phyloP scores from a whole-genome alignment of 2,113 vertebrate species.

The Daphoenositta chrysoptera region DNA sequence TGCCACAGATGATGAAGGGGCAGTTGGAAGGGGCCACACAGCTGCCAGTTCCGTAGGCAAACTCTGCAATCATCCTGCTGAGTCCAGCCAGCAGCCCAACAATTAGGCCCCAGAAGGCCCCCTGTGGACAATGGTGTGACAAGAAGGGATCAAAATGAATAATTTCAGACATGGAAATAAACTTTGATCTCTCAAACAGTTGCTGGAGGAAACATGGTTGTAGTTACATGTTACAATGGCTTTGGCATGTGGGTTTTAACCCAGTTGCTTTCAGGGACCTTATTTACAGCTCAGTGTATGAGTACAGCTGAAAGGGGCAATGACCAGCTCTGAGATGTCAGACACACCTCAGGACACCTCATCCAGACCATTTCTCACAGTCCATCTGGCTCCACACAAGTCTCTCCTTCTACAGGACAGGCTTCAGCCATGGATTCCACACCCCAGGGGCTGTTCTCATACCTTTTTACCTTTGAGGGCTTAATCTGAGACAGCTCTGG shows the following conservation, averaged over 20 bases:
- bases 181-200: neutral
- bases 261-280: neutral
- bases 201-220: neutral
- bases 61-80: constrained; percentile 88
- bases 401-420: neutral
- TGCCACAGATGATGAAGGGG: constrained; percentile 88
- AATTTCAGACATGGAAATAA: neutral
- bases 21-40: constrained; percentile 83
- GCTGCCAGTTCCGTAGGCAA: constrained; percentile 86
- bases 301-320: neutral
- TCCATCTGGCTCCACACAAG: neutral
- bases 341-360: neutral
- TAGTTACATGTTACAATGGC: neutral
- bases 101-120: constrained; percentile 88
- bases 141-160: neutral
- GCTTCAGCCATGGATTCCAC: neutral
- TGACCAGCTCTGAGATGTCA: neutral
- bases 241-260: neutral
- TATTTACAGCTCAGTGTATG: neutral
- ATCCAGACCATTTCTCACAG: neutral
- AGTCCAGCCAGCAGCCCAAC: constrained; percentile 83
- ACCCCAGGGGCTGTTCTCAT: neutral
- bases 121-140: constrained; percentile 71
- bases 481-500: neutral
- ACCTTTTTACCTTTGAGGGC: neutral